Conservation (phyloP, 1,140 invertebrate species). For the Phenacoccus solenopsis region DNA sequence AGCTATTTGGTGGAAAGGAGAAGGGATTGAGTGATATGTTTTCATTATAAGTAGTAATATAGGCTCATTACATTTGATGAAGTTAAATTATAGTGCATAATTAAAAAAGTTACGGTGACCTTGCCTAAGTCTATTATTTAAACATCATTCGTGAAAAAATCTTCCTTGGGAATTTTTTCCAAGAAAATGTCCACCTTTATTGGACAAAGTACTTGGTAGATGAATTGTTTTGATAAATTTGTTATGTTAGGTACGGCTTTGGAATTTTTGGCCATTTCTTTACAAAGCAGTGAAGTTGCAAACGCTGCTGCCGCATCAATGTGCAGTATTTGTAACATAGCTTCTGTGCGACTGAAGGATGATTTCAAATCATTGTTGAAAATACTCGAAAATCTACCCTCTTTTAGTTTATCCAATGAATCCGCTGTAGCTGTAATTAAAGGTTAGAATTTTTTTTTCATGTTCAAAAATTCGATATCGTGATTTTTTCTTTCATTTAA, state of each 20-base stretch:
- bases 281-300: slow-evolving; percentile 60
- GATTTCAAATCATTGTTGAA: slow-evolving; percentile 61
- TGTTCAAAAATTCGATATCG: neutral
- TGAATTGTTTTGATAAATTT: too few relatives aligned
- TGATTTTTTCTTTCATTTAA: slow-evolving; percentile 18
- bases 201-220: neutral
- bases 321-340: slow-evolving; percentile 60
- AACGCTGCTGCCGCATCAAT: slow-evolving; percentile 62
- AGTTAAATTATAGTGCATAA: too few relatives aligned
- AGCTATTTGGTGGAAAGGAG: too few relatives aligned
- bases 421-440: slow-evolving; percentile 71
- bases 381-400: slow-evolving; percentile 51
- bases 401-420: slow-evolving; percentile 67
- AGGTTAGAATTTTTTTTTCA: slow-evolving; percentile 38
- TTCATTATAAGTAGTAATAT: too few relatives aligned
- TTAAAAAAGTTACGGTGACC: too few relatives aligned
- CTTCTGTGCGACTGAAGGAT: slow-evolving; percentile 60
- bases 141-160: too few relatives aligned
- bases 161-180: too few relatives aligned
- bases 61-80: too few relatives aligned
- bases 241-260: slow-evolving; percentile 52
- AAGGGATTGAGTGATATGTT: too few relatives aligned
- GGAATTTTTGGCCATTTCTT: slow-evolving; percentile 59
- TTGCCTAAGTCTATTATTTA: neutral
- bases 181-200: too few relatives aligned